Evolutionary conservation across 2,113 vertebrate genomes (phyloP).

Genomic region (Microcebus ravelobensis): DNA sequence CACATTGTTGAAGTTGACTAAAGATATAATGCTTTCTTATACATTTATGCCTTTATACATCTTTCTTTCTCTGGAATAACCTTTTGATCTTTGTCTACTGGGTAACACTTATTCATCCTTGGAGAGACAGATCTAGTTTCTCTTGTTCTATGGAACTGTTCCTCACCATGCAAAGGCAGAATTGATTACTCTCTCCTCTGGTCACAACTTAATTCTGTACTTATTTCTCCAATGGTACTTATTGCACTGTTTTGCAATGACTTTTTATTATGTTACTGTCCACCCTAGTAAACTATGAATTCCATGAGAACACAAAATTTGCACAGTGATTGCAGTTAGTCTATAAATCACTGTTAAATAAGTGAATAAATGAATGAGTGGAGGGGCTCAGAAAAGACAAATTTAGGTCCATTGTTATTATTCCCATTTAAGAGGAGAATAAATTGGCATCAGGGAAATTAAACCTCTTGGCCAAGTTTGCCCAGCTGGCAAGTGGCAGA

Average conservation of each 20-base stretch:
- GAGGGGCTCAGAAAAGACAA: not conserved
- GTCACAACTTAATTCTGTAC: not conserved
- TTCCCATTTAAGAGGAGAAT: not conserved
- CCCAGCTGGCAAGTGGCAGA: not conserved
- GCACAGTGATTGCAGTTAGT: not conserved
- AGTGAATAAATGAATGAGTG: not conserved
- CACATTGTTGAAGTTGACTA: not conserved
- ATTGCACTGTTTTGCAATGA: not conserved
- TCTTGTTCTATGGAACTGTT: not conserved
- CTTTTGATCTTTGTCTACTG: not conserved
- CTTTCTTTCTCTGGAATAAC: not conserved
- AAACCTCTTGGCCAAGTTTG: not conserved
- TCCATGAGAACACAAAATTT: not conserved
- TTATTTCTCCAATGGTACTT: not conserved
- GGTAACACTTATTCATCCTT: not conserved
- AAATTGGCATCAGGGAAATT: not conserved
- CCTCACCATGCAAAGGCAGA: not conserved
- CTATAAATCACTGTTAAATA: slow-evolving; percentile 35
- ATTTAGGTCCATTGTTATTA: not conserved
- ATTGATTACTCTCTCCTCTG: not conserved
- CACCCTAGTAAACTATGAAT: not conserved
- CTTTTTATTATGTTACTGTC: not conserved
- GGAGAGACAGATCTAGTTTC: not conserved
- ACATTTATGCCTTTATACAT: not conserved
- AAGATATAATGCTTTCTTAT: not conserved